These are phyloP conservation scores for Copidosoma aretas DNA, from an alignment of 2,888 invertebrate genomes.

Conservation along the genomic window DNA sequence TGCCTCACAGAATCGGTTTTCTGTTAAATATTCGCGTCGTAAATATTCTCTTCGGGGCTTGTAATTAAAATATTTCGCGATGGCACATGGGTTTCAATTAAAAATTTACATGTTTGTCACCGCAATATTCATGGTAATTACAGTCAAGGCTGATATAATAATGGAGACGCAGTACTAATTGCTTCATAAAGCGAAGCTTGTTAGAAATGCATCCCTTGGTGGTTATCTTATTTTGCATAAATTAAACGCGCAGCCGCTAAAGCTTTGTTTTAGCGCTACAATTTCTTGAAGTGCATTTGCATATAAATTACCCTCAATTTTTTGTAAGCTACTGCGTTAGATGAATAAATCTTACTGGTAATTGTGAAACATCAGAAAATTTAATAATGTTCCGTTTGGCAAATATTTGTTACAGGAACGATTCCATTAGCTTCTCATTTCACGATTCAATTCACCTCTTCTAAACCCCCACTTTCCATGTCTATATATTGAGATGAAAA, in stretches of 20 bases:
- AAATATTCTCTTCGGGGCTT: too few relatives aligned
- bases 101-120: too few relatives aligned
- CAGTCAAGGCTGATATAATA: background rate
- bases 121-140: background rate
- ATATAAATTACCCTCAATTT: background rate
- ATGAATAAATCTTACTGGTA: background rate
- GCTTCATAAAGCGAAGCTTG: background rate
- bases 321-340: background rate
- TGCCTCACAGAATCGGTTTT: background rate
- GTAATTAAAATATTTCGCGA: too few relatives aligned
- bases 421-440: too few relatives aligned
- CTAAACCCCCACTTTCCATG: too few relatives aligned
- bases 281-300: constrained; percentile 2
- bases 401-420: too few relatives aligned
- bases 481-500: background rate
- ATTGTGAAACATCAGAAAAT: too few relatives aligned
- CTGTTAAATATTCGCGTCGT: background rate
- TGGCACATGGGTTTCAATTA: too few relatives aligned
- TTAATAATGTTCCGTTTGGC: too few relatives aligned
- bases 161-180: background rate
- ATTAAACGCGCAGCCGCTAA: background rate
- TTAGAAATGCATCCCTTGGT: background rate
- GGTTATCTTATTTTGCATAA: background rate
- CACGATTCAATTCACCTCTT: background rate
- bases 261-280: background rate